Percentiles rank a stretch among this genome's conserved stretches.
phyloP scores from a whole-genome alignment of 2,888 invertebrate species.

The Hirtodrosophila cameraria region DNA sequence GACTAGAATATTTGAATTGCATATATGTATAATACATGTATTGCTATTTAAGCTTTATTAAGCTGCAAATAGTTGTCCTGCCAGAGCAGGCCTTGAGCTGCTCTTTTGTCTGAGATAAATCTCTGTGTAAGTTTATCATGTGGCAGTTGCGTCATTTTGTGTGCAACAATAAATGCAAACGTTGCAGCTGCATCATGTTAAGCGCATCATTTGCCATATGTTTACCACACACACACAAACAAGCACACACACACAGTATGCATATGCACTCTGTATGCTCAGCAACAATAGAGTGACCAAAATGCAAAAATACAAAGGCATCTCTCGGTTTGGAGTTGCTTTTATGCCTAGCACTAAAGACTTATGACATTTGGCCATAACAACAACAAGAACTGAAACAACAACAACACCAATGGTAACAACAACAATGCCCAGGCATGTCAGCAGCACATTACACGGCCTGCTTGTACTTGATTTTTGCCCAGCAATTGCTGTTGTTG shows the following conservation, averaged over 20 bases:
- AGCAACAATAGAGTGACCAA: not conserved
- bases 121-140: constrained; percentile 25
- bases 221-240: constrained; percentile 8
- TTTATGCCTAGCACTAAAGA: constrained; percentile 56
- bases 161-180: constrained; percentile 32
- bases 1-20: not conserved
- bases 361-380: constrained; percentile 71
- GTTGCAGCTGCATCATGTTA: constrained; percentile 42
- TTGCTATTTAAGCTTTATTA: constrained; percentile 53
- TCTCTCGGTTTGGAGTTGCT: constrained; percentile 25
- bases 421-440: constrained; percentile 51
- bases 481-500: constrained; percentile 64
- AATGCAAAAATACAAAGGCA: constrained; percentile 23
- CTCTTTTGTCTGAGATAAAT: not conserved
- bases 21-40: constrained; percentile 3
- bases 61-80: constrained; percentile 64
- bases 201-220: constrained; percentile 41
- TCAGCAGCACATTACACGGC: constrained; percentile 70
- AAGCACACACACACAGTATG: constrained; percentile 8
- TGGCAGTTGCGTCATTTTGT: constrained; percentile 35
- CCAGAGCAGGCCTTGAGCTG: constrained; percentile 12
- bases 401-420: constrained; percentile 13
- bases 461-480: constrained; percentile 62
- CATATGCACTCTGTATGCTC: not conserved
- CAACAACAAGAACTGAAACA: constrained; percentile 29